A percentile compares a stretch with the other conserved stretches of the same genome.
Evolutionary conservation across 2,888 invertebrate species (phyloP).

Genomic region (Erebia ligea): DNA sequence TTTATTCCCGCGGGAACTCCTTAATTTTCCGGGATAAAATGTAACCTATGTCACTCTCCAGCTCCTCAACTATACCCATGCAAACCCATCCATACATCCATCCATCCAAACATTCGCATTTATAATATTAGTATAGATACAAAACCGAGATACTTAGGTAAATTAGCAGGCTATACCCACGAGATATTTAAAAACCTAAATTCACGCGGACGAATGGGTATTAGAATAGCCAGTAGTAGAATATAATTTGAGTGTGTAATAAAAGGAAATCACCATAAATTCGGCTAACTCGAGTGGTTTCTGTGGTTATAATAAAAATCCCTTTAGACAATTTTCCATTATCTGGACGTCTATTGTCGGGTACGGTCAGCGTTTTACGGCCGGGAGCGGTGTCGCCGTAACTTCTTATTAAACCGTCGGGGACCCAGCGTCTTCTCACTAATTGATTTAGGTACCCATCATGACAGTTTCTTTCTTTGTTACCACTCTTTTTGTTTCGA

Average conservation of each 20-base stretch:
- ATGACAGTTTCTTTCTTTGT: conserved; percentile 63
- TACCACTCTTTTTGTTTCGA: conserved; percentile 38
- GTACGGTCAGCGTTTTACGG: conserved; percentile 72
- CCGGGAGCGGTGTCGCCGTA: conserved; percentile 64
- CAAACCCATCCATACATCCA: too few relatives aligned
- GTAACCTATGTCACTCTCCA: too few relatives aligned
- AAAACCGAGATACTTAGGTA: too few relatives aligned
- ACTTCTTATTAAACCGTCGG: conserved; percentile 76
- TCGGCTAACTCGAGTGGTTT: conserved; percentile 59
- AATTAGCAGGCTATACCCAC: too few relatives aligned
- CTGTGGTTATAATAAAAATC: conserved; percentile 74
- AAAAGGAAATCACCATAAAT: conserved; percentile 64
- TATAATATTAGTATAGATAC: too few relatives aligned
- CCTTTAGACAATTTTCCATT: conserved; percentile 79
- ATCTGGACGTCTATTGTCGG: conserved; percentile 72
- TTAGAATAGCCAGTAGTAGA: too few relatives aligned
- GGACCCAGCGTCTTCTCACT: conserved; percentile 65
- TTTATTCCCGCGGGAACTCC: too few relatives aligned
- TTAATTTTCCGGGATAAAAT: too few relatives aligned
- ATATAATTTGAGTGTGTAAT: conserved; percentile 45
- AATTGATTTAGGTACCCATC: conserved; percentile 76
- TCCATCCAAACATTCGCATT: too few relatives aligned
- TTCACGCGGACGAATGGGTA: too few relatives aligned
- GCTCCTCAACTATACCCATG: too few relatives aligned
- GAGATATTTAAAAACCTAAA: too few relatives aligned